Evolutionary conservation across 2,113 vertebrate genomes (phyloP), one percentile per base, ranked within the genome.

Genomic region (Copsychus sechellarum): DNA sequence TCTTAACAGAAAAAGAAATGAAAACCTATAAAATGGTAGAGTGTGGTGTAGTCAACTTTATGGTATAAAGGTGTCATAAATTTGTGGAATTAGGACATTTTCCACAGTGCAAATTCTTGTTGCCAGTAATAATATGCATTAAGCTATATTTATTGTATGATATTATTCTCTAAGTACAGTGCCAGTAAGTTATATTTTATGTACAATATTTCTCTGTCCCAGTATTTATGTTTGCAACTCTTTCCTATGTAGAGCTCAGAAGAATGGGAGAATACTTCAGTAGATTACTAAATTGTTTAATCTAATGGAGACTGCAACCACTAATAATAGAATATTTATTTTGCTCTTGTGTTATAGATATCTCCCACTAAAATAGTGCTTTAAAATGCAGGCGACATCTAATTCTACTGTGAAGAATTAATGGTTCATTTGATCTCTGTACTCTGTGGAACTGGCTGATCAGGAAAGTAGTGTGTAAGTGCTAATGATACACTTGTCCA

Each of bases 361-460:
- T 57, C 17, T 51, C 48, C 88, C 45, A 62, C 48, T 83, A 79
- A 95, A 91, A 86, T 34, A 48, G 5, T 53, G 23, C 28, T 86
- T 91, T 65, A 88, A 72, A 93, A 93, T 83, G 56, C 78, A 90
- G 47, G 42, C 91, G 60, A 88, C 60, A 74, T 93, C 93, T 93
- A 89, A 90, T 87, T 82, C 79, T 78, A 10, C 67, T 42, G 62
- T 60, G 67, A 71, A 64, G 79, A 83, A 90, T 95, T 88, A 94
- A 83, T 78, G 71, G 83, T 81, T 89, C 92, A 81, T 87, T 95
- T 93, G 88, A 83, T 88, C 62, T 81, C 61, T 71, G 36, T 62
- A 14, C 61, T 62, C 56, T 29, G 56, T 79, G 83, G 82, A 81
- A 84, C 0, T 86, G 92, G 50, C 34, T 90, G 88, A 81, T 81